phyloP scores from a whole-genome alignment of 2,888 invertebrate genomes.

The Troides oblongomaculatus region DNA sequence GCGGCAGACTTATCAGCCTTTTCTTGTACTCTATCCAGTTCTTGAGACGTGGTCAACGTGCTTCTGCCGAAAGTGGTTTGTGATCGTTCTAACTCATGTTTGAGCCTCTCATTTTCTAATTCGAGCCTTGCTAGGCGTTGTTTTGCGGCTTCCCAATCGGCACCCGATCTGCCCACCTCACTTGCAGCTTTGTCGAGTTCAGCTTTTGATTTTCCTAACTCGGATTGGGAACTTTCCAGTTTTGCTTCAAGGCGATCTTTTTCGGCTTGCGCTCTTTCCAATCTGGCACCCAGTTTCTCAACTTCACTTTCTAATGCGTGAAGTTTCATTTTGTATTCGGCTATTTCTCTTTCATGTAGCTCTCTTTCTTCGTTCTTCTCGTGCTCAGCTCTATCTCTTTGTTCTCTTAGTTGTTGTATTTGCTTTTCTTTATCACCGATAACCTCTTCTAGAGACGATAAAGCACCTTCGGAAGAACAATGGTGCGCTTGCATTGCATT shows the following conservation, averaged over 20 bases:
- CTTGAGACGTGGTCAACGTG: constrained; percentile 89
- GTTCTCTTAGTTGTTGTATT: constrained; percentile 95
- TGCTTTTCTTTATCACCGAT: constrained; percentile 98
- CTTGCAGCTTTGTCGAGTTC: constrained; percentile 95
- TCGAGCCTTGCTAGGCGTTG: constrained; percentile 91
- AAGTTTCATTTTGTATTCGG: constrained; percentile 96
- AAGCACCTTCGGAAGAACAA: constrained; percentile 94
- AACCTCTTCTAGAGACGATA: constrained; percentile 95
- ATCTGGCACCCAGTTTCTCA: constrained; percentile 90
- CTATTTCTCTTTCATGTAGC: constrained; percentile 93
- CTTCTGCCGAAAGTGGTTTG: constrained; percentile 91
- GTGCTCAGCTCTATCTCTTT: constrained; percentile 96
- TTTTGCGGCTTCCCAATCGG: constrained; percentile 92
- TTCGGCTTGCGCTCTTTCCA: constrained; percentile 93
- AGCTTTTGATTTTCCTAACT: constrained; percentile 95
- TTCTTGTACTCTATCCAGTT: constrained; percentile 90
- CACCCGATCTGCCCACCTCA: constrained; percentile 92
- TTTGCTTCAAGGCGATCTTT: constrained; percentile 95
- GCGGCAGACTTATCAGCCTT: constrained; percentile 91
- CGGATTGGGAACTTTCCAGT: constrained; percentile 94
- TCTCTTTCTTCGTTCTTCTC: constrained; percentile 98
- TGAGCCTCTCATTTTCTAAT: constrained; percentile 93
- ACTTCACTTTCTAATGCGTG: constrained; percentile 95
- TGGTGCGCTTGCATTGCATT: constrained; percentile 97
- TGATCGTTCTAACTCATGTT: constrained; percentile 91